Evolutionary conservation across 2,797 vertebrate genomes (phyloP).

Genomic region (Jordanella pulchra): DNA sequence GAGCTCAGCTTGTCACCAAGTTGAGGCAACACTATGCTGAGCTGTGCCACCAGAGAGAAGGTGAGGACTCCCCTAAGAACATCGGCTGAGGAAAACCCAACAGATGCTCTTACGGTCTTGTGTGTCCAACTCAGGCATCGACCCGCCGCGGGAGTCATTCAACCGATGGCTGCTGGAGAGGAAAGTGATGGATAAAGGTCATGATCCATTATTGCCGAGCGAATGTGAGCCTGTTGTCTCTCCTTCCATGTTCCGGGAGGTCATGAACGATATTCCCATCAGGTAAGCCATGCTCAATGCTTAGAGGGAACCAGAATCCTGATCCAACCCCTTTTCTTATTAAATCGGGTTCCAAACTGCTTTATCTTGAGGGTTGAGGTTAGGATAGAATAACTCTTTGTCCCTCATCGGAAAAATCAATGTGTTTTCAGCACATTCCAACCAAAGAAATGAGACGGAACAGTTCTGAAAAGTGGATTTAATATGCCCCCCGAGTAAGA

Average conservation of each 20-base stretch:
- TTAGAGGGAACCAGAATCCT: background rate
- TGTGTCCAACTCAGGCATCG: constrained; percentile 84
- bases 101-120: background rate
- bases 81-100: too few species aligned
- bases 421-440: too few species aligned
- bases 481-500: too few species aligned
- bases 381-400: too few species aligned
- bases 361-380: too few species aligned
- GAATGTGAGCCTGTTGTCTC: constrained; percentile 94
- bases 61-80: constrained; percentile 41
- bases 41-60: constrained; percentile 96
- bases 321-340: background rate
- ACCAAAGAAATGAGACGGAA: too few species aligned
- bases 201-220: constrained; percentile 91
- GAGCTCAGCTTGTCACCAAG: constrained; percentile 93
- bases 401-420: too few species aligned
- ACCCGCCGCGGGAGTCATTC: constrained; percentile 95
- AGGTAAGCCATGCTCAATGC: constrained; percentile 76
- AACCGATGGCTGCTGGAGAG: constrained; percentile 97
- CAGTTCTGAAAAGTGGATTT: too few species aligned
- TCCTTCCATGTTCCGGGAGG: constrained; percentile 97
- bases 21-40: constrained; percentile 95
- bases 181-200: constrained; percentile 94
- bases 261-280: constrained; percentile 99
- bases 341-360: too few species aligned